Conservation (phyloP, 2,888 invertebrate species). For the Epistrophe grossulariae region DNA sequence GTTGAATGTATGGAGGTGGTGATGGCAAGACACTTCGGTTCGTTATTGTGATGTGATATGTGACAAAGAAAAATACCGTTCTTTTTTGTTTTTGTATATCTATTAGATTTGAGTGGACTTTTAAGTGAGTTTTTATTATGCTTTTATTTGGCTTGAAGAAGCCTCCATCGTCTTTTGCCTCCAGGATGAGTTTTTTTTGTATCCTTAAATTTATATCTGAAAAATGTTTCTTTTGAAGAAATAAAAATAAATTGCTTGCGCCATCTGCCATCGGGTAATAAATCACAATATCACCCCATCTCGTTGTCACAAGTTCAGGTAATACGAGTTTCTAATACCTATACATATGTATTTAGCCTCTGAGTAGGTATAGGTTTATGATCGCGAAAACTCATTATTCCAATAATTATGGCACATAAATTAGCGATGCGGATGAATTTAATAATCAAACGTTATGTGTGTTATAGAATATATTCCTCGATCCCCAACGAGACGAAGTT, state of each 20-base stretch:
- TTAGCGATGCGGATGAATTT: conserved; percentile 68
- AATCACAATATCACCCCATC: conserved; percentile 34
- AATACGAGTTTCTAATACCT: conserved; percentile 3
- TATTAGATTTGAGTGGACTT: conserved; percentile 69
- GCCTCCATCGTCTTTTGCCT: background rate
- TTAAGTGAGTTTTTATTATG: conserved; percentile 67
- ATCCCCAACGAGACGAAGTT: conserved; percentile 13
- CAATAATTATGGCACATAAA: conserved; percentile 61
- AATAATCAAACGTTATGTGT: conserved; percentile 21
- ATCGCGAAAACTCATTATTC: conserved; percentile 49
- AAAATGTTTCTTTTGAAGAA: background rate
- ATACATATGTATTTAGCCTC: background rate
- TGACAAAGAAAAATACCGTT: conserved; percentile 49
- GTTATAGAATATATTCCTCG: background rate
- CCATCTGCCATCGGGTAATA: conserved; percentile 46
- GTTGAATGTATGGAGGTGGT: background rate
- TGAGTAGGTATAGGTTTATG: background rate
- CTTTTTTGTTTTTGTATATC: conserved; percentile 19
- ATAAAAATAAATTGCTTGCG: conserved; percentile 50
- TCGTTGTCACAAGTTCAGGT: conserved; percentile 31
- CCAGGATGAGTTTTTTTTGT: conserved; percentile 3
- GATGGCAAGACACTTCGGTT: conserved; percentile 5
- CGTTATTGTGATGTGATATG: conserved; percentile 55
- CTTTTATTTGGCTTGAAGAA: conserved; percentile 31
- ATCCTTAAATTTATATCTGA: background rate